Evolutionary conservation across 2,113 vertebrate genomes (phyloP).

Genomic region (Hiodon alosoides): DNA sequence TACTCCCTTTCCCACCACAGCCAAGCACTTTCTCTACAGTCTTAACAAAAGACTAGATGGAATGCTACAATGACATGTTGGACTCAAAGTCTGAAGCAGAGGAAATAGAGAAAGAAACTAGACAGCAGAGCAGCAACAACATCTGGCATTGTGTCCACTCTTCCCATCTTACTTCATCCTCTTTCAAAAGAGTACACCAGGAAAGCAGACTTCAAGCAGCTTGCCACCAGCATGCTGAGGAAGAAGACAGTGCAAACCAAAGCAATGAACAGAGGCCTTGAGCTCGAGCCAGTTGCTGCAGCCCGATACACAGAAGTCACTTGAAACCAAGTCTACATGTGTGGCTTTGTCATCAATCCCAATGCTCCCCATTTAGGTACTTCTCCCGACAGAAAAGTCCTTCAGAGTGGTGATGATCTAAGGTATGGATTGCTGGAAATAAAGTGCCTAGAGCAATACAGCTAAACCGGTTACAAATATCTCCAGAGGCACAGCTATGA

Average conservation of each 20-base stretch:
- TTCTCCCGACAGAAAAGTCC: not conserved
- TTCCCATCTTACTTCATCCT: not conserved
- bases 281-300: not conserved
- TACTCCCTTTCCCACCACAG: conserved; percentile 2
- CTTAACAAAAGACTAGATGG: not conserved
- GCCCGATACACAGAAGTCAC: not conserved
- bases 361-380: not conserved
- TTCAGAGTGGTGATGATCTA: not conserved
- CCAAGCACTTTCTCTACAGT: not conserved
- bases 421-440: conserved; percentile 1
- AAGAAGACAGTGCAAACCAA: not conserved
- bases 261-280: not conserved
- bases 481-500: no score
- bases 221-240: not conserved
- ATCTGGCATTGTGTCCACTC: not conserved
- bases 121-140: conserved; percentile 5
- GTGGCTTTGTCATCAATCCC: conserved; percentile 11
- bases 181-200: conserved; percentile 14
- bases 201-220: not conserved
- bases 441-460: not conserved
- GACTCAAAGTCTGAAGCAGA: not conserved
- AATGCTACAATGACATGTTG: not conserved
- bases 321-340: not conserved
- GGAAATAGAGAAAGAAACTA: not conserved
- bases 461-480: no score